Evolutionary conservation across 2,888 invertebrate genomes (phyloP).

Genomic region (Stenoptilia bipunctidactyla): DNA sequence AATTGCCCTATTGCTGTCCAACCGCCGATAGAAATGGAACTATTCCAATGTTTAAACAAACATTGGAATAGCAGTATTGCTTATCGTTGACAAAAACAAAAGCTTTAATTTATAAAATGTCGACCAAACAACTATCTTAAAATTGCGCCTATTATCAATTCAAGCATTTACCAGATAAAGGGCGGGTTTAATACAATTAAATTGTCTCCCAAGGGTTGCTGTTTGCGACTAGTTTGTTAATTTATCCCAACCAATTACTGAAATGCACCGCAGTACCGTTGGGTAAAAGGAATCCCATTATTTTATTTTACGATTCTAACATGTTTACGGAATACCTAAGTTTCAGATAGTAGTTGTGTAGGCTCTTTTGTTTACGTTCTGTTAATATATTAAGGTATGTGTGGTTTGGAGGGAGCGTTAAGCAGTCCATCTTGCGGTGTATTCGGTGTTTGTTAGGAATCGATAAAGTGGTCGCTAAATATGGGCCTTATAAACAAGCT

Average conservation of each 20-base stretch:
- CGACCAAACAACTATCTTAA: slow-evolving; percentile 4
- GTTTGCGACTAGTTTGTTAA: slow-evolving; percentile 63
- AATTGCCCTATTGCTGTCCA: too few species aligned
- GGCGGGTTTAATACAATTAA: slow-evolving; percentile 44
- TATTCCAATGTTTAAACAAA: too few species aligned
- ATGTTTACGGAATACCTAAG: slow-evolving; percentile 12
- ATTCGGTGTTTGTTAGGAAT: too few species aligned
- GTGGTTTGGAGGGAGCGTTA: too few species aligned
- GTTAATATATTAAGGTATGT: too few species aligned
- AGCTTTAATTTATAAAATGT: slow-evolving; percentile 1
- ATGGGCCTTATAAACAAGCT: too few species aligned
- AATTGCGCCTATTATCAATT: slow-evolving; percentile 32
- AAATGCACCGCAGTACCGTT: slow-evolving; percentile 38
- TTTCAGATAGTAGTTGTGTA: too few species aligned
- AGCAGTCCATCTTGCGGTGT: too few species aligned
- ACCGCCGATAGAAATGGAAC: too few species aligned
- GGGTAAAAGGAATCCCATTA: slow-evolving; percentile 33
- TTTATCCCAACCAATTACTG: slow-evolving; percentile 65
- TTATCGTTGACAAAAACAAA: slow-evolving; percentile 25
- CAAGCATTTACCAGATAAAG: slow-evolving; percentile 30
- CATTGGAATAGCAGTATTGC: too few species aligned
- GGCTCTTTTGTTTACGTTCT: too few species aligned
- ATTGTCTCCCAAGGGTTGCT: slow-evolving; percentile 47
- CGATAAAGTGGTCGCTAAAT: too few species aligned
- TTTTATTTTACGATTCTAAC: slow-evolving; percentile 45